Evolutionary conservation across 2,888 invertebrate species (phyloP).

Genomic region (Stictocephala bisonia): DNA sequence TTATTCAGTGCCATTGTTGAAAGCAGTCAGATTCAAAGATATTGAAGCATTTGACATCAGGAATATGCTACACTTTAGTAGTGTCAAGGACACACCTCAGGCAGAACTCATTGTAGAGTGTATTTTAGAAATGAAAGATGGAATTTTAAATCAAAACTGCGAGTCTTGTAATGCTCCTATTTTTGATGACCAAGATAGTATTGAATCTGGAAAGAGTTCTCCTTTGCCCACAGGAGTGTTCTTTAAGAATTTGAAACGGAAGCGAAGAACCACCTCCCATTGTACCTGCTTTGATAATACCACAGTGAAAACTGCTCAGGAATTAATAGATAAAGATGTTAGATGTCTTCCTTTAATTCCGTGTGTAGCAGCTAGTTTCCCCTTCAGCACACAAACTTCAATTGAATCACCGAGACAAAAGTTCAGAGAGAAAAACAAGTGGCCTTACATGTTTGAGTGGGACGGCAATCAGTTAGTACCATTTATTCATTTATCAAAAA

Average conservation of each 20-base stretch:
- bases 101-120: conserved; percentile 42
- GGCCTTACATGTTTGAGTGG: conserved; percentile 45
- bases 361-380: conserved; percentile 39
- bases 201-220: conserved; percentile 12
- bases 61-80: conserved; percentile 42
- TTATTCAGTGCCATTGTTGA: conserved; percentile 30
- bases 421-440: conserved; percentile 26
- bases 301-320: conserved; percentile 40
- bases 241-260: conserved; percentile 43
- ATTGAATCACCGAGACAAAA: conserved; percentile 1
- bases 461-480: conserved; percentile 30
- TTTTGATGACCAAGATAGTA: conserved; percentile 19
- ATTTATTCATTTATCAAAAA: conserved; percentile 43
- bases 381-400: neutral
- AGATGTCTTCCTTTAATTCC: conserved; percentile 43
- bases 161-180: conserved; percentile 38
- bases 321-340: conserved; percentile 37
- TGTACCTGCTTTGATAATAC: conserved; percentile 46
- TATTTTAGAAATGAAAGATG: conserved; percentile 42
- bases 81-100: conserved; percentile 45
- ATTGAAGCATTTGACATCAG: conserved; percentile 41
- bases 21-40: conserved; percentile 39
- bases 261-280: conserved; percentile 43
- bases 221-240: conserved; percentile 24
- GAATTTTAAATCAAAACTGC: conserved; percentile 38